These are phyloP conservation scores for Prunella himalayana DNA, from an alignment of 2,113 vertebrate genomes.

Conservation along the genomic window DNA sequence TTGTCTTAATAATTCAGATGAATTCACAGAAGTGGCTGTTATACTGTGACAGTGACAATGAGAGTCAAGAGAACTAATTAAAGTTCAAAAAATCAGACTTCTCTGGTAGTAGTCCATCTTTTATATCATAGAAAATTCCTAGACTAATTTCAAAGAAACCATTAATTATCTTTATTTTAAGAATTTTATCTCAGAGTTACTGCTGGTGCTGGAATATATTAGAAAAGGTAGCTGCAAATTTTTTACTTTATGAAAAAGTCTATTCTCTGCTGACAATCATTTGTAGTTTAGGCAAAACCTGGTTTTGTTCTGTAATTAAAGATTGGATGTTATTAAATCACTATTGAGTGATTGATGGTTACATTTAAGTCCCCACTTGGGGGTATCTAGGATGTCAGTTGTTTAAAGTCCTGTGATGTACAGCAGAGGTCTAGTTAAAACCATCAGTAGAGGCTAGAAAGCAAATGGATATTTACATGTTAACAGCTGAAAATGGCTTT, in stretches of 20 bases:
- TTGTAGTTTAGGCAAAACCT: neutral
- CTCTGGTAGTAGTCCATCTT: neutral
- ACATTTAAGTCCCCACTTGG: neutral
- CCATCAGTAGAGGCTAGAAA: neutral
- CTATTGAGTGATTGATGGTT: neutral
- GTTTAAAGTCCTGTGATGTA: neutral
- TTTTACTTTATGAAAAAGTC: too few relatives aligned
- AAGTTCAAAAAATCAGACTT: neutral
- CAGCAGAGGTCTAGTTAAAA: neutral
- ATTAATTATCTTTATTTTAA: neutral
- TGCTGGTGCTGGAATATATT: neutral
- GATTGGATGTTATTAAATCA: neutral
- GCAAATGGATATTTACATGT: neutral
- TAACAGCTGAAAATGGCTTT: neutral
- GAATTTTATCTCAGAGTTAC: neutral
- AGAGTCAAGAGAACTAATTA: neutral
- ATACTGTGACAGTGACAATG: neutral
- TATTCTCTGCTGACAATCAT: neutral
- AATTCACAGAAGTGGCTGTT: neutral
- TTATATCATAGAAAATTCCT: neutral
- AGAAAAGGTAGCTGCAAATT: too few relatives aligned
- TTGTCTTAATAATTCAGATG: constrained; percentile 4
- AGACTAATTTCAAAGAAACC: neutral
- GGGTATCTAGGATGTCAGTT: neutral
- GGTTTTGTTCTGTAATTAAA: neutral